phyloP scores from a whole-genome alignment of 2,888 invertebrate species.

The Acrobeloides nanus region DNA sequence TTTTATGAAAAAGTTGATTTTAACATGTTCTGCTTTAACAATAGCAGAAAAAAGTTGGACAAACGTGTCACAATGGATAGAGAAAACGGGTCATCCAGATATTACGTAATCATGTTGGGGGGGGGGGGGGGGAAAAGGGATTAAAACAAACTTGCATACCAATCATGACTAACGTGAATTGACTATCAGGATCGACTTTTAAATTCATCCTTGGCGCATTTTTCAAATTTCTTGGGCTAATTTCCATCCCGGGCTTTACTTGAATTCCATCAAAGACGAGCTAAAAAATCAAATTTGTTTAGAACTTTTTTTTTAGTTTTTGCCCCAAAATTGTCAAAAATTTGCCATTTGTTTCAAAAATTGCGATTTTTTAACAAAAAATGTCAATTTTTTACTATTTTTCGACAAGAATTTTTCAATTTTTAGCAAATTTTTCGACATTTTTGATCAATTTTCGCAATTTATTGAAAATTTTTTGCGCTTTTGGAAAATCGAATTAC shows the following conservation, averaged over 20 bases:
- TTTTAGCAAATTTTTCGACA: too few relatives aligned
- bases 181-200: conserved; percentile 50
- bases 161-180: conserved; percentile 52
- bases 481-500: neutral
- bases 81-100: too few relatives aligned
- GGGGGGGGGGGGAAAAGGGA: neutral
- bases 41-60: too few relatives aligned
- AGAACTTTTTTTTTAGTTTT: too few relatives aligned
- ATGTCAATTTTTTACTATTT: too few relatives aligned
- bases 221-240: conserved; percentile 42
- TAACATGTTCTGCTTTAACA: neutral
- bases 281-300: too few relatives aligned
- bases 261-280: conserved; percentile 50
- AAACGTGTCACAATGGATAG: too few relatives aligned
- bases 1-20: conserved; percentile 1
- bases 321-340: too few relatives aligned
- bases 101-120: too few relatives aligned
- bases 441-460: conserved; percentile 4
- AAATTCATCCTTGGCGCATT: conserved; percentile 50
- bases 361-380: too few relatives aligned
- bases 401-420: too few relatives aligned
- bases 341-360: too few relatives aligned
- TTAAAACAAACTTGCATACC: conserved; percentile 25
- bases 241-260: conserved; percentile 45
- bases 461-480: neutral